phyloP scores from a whole-genome alignment of 2,797 vertebrate genomes.

The Gambelia wislizenii region DNA sequence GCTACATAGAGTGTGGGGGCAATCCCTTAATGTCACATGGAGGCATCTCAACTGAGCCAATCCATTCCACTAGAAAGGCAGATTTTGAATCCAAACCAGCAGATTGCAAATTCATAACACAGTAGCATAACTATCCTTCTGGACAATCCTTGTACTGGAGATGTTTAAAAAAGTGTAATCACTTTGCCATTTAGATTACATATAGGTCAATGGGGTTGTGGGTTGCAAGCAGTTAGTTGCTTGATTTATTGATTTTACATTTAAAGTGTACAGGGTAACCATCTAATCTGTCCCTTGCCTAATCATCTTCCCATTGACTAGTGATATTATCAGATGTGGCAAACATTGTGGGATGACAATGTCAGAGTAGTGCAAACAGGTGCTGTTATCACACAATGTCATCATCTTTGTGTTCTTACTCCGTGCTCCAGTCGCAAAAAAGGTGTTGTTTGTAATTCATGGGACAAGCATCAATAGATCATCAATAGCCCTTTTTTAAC shows the following conservation, averaged over 20 bases:
- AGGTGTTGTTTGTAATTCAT: too few species aligned
- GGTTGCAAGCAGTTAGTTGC: not conserved
- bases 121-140: not conserved
- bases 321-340: too few species aligned
- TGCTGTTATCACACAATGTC: too few species aligned
- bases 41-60: too few species aligned
- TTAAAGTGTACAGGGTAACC: not conserved
- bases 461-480: too few species aligned
- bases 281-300: not conserved
- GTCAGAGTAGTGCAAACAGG: too few species aligned
- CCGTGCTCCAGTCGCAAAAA: too few species aligned
- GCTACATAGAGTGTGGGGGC: not conserved
- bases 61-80: too few species aligned
- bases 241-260: constrained; percentile 24
- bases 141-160: not conserved
- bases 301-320: not conserved
- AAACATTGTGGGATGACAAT: too few species aligned
- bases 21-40: not conserved
- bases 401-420: too few species aligned
- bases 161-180: not conserved
- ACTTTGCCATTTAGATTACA: not conserved
- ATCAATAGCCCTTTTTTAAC: too few species aligned
- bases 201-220: not conserved
- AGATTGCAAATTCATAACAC: not conserved
- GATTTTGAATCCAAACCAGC: too few species aligned